A percentile compares a stretch with the other conserved stretches of the same genome.
phyloP scores from a whole-genome alignment of 2,888 invertebrate genomes.

The Resseliella maxima region DNA sequence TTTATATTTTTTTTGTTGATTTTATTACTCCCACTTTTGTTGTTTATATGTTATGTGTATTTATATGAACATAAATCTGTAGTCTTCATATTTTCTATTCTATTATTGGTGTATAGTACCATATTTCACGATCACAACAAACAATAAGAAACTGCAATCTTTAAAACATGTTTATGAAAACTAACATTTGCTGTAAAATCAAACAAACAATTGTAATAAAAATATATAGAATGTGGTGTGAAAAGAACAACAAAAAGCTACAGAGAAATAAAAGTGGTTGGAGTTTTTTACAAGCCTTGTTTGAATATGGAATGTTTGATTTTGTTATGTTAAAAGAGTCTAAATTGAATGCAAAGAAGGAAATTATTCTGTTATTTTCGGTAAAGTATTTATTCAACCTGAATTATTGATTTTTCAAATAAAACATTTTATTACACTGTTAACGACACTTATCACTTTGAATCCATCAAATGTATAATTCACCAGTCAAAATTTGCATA shows the following conservation, averaged over 20 bases:
- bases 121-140: slow-evolving; percentile 28
- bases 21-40: background rate
- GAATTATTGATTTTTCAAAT: no score
- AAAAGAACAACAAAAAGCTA: background rate
- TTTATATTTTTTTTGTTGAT: background rate
- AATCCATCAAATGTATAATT: background rate
- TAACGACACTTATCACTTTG: background rate
- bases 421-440: background rate
- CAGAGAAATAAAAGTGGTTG: background rate
- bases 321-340: no score
- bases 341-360: background rate
- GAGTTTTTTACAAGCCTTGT: no score
- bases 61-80: background rate
- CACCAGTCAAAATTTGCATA: background rate
- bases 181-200: background rate
- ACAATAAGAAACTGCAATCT: no score
- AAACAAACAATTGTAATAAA: slow-evolving; percentile 9
- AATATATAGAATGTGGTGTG: background rate
- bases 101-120: background rate
- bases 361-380: background rate
- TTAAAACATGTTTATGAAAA: background rate
- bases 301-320: no score
- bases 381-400: background rate
- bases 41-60: background rate
- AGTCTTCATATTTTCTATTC: background rate